Base-by-base conservation (phyloP, 2,113 vertebrate genomes). In the Archocentrus centrarchus region DNA sequence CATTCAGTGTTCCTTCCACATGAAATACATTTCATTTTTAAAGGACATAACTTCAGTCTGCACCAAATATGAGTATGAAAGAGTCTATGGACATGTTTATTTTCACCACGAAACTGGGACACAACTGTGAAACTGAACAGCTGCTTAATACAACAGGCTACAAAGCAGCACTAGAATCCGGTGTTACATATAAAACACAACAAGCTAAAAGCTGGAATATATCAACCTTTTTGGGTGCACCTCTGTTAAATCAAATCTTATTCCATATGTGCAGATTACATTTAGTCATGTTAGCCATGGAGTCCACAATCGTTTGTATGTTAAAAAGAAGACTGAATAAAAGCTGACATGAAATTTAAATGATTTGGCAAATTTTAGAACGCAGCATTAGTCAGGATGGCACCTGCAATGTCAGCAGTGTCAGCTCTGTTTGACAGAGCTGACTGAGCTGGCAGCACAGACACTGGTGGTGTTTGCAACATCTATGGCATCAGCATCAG, bases 401-500 rank as follows among this genome's bases (percentile, higher is more conserved):
- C 75, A 80, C 77, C 59, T 90, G 82, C 86, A 68, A 24, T 59
- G 80, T 90, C 88, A 90, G 86, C 87, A 39, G 9, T 80, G 78
- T 83, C 73, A 81, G 59, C 82, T 89, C 35, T 5, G 1, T 83
- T 79, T 85, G 80, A 83, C 57, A 59, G 70, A 24, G 81, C 84
- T 75, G 84, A 91, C 75, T 78, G 89, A 85, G 70, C 63, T 64
- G 82, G 84, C 78, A 27, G 50, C 1, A 41, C 59, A 80, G 82
- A 64, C 66, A 6, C 80, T 41, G 88, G 57, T 81, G 86, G 86
- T 66, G 59, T 83, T 83, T 82, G 78, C 85, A 57, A 89, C 89
- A 85, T 93, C 88, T 88, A 88, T 93, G 88, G 88, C 81, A 82
- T 82, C 86, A 88, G 90, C 82, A 76, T 79, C 79, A 83, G 88